Evolutionary conservation across 2,797 vertebrate species (phyloP).

Genomic region (Chiroxiphia lanceolata): DNA sequence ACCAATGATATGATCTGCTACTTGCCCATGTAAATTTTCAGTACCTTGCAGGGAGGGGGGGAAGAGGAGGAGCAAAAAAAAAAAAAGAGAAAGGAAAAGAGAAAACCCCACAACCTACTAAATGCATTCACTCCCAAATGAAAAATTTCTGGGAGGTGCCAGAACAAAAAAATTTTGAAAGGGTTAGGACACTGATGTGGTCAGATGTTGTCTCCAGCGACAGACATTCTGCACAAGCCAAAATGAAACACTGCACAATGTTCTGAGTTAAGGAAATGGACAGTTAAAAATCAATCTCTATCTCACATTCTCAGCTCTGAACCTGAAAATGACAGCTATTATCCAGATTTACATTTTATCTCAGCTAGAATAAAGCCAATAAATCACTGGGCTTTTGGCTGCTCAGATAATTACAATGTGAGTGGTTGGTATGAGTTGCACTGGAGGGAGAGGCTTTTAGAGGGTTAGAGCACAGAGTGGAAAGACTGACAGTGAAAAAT

Average conservation of each 20-base stretch:
- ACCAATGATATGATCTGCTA: not conserved
- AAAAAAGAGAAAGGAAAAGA: rapidly evolving
- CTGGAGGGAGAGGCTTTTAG: not conserved
- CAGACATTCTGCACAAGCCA: constrained; percentile 1
- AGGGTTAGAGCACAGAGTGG: constrained; percentile 27
- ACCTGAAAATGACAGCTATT: constrained; percentile 78
- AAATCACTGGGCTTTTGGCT: constrained; percentile 75
- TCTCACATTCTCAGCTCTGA: constrained; percentile 69
- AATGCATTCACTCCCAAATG: not conserved
- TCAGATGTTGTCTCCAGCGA: not conserved
- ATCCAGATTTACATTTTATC: constrained; percentile 82
- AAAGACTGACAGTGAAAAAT: constrained; percentile 78
- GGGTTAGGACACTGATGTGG: not conserved
- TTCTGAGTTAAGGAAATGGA: constrained; percentile 63
- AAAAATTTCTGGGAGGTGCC: not conserved
- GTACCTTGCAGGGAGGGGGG: rapidly evolving
- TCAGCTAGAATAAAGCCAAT: constrained; percentile 76
- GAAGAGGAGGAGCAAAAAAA: rapidly evolving
- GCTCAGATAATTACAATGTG: constrained; percentile 75
- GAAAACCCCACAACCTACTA: rapidly evolving
- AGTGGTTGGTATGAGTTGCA: constrained; percentile 54
- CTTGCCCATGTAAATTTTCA: not conserved
- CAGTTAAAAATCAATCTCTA: constrained; percentile 77
- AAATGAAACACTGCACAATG: constrained; percentile 71
- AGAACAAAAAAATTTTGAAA: not conserved